A percentile compares a stretch with the other conserved stretches of the same genome.
These are phyloP conservation scores for Pterocles gutturalis DNA, from an alignment of 2,113 vertebrate species.

Conservation along the genomic window DNA sequence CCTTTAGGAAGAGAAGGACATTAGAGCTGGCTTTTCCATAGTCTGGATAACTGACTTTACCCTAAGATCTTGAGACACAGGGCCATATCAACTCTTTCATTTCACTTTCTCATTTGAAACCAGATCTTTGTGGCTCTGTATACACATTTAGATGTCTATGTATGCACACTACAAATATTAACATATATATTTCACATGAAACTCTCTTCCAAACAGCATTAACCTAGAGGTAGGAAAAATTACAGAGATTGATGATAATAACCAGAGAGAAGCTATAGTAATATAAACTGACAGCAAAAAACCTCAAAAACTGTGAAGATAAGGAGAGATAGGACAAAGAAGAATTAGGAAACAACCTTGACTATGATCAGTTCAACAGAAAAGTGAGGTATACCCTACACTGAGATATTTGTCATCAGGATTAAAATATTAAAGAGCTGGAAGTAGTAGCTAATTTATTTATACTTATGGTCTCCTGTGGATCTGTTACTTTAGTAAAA, in stretches of 20 bases:
- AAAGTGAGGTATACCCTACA: neutral
- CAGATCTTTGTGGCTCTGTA: neutral
- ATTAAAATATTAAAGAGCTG: neutral
- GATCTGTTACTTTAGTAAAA: neutral
- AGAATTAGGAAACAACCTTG: rapidly evolving
- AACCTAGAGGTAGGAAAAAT: neutral
- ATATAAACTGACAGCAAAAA: neutral
- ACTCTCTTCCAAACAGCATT: neutral
- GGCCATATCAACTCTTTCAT: rapidly evolving
- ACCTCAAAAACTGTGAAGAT: neutral
- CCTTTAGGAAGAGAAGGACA: neutral
- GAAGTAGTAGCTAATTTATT: neutral
- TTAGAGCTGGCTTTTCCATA: neutral
- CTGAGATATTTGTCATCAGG: neutral
- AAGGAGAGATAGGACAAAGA: neutral
- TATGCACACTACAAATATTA: neutral
- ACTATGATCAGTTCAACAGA: neutral
- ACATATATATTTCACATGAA: neutral
- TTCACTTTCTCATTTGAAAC: neutral
- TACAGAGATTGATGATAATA: neutral
- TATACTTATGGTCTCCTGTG: neutral
- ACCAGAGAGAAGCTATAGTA: neutral
- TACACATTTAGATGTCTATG: too few relatives aligned
- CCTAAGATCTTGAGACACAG: neutral
- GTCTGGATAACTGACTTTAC: neutral